phyloP scores from a whole-genome alignment of 2,888 invertebrate species.

The Mimumesa dahlbomi region DNA sequence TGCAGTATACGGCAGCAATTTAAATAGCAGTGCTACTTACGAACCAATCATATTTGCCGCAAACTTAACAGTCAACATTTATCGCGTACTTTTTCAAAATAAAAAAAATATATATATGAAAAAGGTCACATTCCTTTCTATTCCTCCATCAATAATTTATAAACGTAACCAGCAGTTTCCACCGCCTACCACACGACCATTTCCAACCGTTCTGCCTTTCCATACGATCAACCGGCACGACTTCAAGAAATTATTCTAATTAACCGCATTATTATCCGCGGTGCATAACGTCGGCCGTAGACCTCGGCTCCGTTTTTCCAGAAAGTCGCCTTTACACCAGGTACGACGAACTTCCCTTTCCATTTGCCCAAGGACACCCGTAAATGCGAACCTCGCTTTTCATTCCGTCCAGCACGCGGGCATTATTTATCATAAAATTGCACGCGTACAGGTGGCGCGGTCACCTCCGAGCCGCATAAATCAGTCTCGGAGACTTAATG shows the following conservation, averaged over 20 bases:
- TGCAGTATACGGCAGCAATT: too few relatives aligned
- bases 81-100: too few relatives aligned
- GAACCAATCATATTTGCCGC: too few relatives aligned
- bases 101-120: too few relatives aligned
- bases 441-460: slow-evolving; percentile 45
- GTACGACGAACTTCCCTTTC: slow-evolving; percentile 59
- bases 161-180: not conserved
- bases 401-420: slow-evolving; percentile 40
- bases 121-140: slow-evolving; percentile 35
- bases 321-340: slow-evolving; percentile 36
- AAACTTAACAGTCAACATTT: too few relatives aligned
- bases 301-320: slow-evolving; percentile 47
- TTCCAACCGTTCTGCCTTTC: slow-evolving; percentile 27
- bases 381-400: slow-evolving; percentile 46
- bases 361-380: slow-evolving; percentile 58
- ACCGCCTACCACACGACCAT: slow-evolving; percentile 44
- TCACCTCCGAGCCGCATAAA: slow-evolving; percentile 53
- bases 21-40: too few relatives aligned
- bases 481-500: slow-evolving; percentile 56
- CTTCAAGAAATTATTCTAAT: slow-evolving; percentile 51
- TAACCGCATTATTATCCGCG: slow-evolving; percentile 16
- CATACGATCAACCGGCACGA: slow-evolving; percentile 3
- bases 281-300: slow-evolving; percentile 15
- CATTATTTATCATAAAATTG: slow-evolving; percentile 52
- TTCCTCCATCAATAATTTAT: slow-evolving; percentile 22